A percentile compares a stretch with the other conserved stretches of the same genome.
Evolutionary conservation across 2,113 vertebrate genomes (phyloP).

Genomic region (Hepsetus odoe): DNA sequence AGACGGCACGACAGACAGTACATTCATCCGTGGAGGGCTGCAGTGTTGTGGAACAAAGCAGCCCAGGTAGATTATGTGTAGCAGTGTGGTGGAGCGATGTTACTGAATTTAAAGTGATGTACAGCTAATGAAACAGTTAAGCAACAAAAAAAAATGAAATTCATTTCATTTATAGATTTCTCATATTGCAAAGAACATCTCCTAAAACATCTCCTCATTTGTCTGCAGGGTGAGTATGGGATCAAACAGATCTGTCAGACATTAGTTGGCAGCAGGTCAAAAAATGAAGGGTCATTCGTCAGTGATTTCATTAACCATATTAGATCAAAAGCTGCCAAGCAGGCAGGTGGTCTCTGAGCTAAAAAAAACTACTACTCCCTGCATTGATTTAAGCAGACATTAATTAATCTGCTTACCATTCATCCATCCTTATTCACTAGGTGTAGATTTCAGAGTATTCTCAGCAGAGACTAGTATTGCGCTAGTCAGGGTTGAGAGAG

Average conservation of each 20-base stretch:
- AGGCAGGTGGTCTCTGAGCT: not conserved
- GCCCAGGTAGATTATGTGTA: no score
- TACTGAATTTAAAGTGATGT: no score
- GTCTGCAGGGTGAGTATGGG: not conserved
- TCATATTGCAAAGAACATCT: no score
- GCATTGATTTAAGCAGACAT: not conserved
- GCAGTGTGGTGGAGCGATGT: no score
- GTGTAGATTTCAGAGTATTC: not conserved
- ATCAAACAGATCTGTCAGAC: not conserved
- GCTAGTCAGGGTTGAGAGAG: conserved; percentile 5
- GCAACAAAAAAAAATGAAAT: no score
- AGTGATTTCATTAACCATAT: not conserved
- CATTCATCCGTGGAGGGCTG: no score
- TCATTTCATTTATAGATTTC: no score
- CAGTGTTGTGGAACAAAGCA: no score
- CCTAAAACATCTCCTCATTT: not conserved
- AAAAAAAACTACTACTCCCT: not conserved
- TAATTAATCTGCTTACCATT: not conserved
- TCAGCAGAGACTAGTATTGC: not conserved
- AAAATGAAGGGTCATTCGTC: not conserved
- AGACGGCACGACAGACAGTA: no score
- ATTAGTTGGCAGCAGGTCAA: not conserved
- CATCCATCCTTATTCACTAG: conserved; percentile 1
- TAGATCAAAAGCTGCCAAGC: conserved; percentile 8
- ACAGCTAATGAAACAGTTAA: no score